These are phyloP conservation scores for Caenorhabditis zanzibari DNA, from an alignment of 2,888 invertebrate species.

Conservation along the genomic window DNA sequence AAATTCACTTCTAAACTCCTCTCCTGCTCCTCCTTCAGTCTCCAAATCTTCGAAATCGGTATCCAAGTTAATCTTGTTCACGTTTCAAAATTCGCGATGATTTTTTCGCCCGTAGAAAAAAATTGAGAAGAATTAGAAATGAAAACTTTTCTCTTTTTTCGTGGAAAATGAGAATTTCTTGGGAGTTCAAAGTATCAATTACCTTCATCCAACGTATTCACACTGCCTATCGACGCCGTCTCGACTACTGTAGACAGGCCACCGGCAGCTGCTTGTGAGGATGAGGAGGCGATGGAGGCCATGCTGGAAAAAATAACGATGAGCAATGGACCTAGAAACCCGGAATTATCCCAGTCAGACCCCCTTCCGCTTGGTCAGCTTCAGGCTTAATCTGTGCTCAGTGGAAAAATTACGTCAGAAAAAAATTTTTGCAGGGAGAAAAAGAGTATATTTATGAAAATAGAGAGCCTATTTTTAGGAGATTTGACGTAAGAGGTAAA, in stretches of 20 bases:
- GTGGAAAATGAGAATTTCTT: neutral
- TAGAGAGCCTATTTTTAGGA: conserved; percentile 22
- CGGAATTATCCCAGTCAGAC: neutral
- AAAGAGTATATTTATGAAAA: neutral
- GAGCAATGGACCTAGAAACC: no score
- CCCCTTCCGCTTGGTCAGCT: conserved; percentile 19
- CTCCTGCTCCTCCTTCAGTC: no score
- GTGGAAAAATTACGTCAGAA: neutral
- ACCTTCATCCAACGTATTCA: conserved; percentile 58
- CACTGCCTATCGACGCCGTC: conserved; percentile 20
- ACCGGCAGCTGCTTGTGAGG: neutral
- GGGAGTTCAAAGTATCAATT: neutral
- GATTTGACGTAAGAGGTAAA: conserved; percentile 18
- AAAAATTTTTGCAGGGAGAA: conserved; percentile 21
- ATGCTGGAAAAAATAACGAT: conserved; percentile 40
- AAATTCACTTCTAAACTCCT: no score
- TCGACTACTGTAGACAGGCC: neutral
- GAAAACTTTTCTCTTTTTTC: neutral
- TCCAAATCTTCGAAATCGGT: no score
- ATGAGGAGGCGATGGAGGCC: conserved; percentile 45
- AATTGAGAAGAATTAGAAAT: neutral
- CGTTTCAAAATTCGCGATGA: no score
- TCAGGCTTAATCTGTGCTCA: conserved; percentile 10
- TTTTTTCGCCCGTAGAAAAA: neutral
- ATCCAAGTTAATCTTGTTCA: no score